These are phyloP conservation scores for Leptogaster cylindrica DNA, from an alignment of 2,888 invertebrate genomes.

Conservation along the genomic window DNA sequence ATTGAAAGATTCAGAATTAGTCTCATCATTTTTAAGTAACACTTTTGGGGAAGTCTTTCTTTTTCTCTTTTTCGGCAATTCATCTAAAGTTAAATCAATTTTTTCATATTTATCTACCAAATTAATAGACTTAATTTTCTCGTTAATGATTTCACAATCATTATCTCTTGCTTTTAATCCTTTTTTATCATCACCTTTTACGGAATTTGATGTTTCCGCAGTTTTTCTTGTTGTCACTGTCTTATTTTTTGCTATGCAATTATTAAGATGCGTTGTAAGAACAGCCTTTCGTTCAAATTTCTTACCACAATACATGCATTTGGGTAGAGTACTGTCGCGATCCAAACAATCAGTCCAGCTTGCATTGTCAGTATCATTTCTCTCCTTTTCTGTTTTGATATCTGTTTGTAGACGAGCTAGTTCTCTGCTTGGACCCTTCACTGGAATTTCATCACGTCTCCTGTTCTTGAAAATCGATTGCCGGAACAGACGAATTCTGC, in stretches of 20 bases:
- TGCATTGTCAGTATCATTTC: slow-evolving; percentile 15
- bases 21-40: slow-evolving; percentile 47
- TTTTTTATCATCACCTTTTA: slow-evolving; percentile 5
- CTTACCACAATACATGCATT: slow-evolving; percentile 70
- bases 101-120: background rate
- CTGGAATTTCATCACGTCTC: slow-evolving; percentile 66
- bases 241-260: slow-evolving; percentile 65
- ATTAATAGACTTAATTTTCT: background rate
- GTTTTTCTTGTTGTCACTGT: slow-evolving; percentile 14
- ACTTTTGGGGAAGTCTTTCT: slow-evolving; percentile 47
- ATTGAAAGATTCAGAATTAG: slow-evolving; percentile 51
- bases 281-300: slow-evolving; percentile 77
- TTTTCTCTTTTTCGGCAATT: slow-evolving; percentile 38
- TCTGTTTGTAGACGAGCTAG: slow-evolving; percentile 55
- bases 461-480: slow-evolving; percentile 72
- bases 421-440: slow-evolving; percentile 57
- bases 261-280: slow-evolving; percentile 73
- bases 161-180: background rate
- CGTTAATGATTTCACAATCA: slow-evolving; percentile 9
- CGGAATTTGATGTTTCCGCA: background rate
- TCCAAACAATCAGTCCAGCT: slow-evolving; percentile 68
- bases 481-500: slow-evolving; percentile 73
- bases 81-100: slow-evolving; percentile 29
- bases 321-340: slow-evolving; percentile 65
- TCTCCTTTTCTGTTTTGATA: too few species aligned